A percentile compares a stretch with the other conserved stretches of the same genome.
phyloP scores from a whole-genome alignment of 1,140 invertebrate species.

The Acyrthosiphon pisum region DNA sequence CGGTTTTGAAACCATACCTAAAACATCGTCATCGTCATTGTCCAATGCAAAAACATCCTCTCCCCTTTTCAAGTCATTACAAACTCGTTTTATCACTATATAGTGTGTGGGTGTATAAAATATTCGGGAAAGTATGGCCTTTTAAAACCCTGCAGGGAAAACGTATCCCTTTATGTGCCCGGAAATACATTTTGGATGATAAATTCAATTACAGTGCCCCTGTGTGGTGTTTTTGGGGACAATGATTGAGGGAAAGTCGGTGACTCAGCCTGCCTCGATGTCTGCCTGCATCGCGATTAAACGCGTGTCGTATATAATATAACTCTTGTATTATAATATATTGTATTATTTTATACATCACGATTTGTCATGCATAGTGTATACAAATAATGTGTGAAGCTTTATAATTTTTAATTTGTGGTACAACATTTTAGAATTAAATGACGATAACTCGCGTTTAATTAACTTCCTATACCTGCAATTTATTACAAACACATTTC shows the following conservation, averaged over 20 bases:
- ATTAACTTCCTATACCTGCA: not conserved
- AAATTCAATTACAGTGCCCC: slow-evolving; percentile 51
- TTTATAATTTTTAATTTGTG: not conserved
- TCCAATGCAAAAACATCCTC: slow-evolving; percentile 32
- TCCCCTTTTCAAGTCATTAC: slow-evolving; percentile 54
- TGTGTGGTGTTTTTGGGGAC: slow-evolving; percentile 42
- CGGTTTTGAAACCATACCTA: slow-evolving; percentile 98
- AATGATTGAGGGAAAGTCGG: slow-evolving; percentile 43
- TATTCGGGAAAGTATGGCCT: slow-evolving; percentile 48
- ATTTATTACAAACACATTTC: not conserved
- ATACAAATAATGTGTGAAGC: not conserved
- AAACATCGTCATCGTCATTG: slow-evolving; percentile 56
- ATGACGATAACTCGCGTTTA: not conserved
- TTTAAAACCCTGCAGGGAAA: slow-evolving; percentile 48
- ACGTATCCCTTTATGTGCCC: slow-evolving; percentile 46
- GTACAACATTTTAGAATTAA: not conserved
- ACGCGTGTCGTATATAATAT: not conserved
- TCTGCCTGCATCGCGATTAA: not conserved
- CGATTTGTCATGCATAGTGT: not conserved
- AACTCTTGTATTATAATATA: not conserved
- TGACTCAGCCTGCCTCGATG: not conserved
- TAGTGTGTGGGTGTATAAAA: not conserved
- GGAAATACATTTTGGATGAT: slow-evolving; percentile 51
- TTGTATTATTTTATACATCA: not conserved
- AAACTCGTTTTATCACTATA: slow-evolving; percentile 42